These are phyloP conservation scores for Drosophila tanythrix DNA, from an alignment of 2,888 invertebrate genomes.

Conservation along the genomic window DNA sequence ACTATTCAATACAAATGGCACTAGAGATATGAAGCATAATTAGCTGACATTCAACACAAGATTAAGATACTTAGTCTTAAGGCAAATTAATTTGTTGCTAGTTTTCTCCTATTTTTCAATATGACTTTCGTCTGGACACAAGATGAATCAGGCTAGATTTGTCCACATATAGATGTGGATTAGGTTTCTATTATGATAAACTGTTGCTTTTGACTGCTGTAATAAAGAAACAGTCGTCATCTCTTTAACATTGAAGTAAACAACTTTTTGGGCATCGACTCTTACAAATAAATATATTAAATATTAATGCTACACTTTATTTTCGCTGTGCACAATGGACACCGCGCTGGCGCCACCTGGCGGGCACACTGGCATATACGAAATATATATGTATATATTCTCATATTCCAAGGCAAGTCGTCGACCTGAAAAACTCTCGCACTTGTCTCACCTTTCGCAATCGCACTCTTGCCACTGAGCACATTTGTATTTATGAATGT, in stretches of 20 bases:
- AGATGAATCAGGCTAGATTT: not conserved
- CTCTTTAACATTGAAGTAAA: not conserved
- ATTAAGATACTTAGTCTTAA: not conserved
- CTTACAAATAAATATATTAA: not conserved
- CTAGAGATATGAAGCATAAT: not conserved
- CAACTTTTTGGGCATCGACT: not conserved
- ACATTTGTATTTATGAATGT: constrained; percentile 69
- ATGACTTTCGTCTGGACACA: not conserved
- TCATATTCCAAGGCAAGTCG: constrained; percentile 28
- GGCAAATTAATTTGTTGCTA: too few relatives aligned
- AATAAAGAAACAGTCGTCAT: not conserved
- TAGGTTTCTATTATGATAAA: not conserved
- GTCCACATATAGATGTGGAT: not conserved
- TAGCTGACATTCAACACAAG: not conserved
- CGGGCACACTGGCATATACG: not conserved
- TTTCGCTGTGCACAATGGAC: constrained; percentile 1
- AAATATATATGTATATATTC: not conserved
- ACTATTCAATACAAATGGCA: not conserved
- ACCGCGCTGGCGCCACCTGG: not conserved
- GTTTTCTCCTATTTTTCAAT: not conserved
- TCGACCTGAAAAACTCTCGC: constrained; percentile 34
- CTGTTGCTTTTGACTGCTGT: not conserved
- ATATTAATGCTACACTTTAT: not conserved
- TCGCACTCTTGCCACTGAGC: constrained; percentile 41
- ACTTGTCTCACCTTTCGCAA: constrained; percentile 30